Percentiles rank a stretch among this genome's conserved stretches.
Conservation (phyloP, 1,140 invertebrate genomes). For the Choristoneura fumiferana region DNA sequence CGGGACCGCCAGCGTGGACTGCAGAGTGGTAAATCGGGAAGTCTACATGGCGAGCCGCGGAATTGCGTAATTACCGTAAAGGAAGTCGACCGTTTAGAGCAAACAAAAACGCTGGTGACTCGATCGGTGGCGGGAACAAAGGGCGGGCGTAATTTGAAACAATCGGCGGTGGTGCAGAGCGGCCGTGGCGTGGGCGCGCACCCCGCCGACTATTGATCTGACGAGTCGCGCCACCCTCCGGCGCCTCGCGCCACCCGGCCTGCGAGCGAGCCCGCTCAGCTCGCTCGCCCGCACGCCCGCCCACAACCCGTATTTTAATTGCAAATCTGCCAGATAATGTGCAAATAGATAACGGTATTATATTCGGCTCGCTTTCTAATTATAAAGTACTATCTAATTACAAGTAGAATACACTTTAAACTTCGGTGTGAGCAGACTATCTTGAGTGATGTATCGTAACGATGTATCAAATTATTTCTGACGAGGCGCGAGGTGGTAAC, state of each 20-base stretch:
- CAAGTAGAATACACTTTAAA: constrained; percentile 31
- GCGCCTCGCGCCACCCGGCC: constrained; percentile 35
- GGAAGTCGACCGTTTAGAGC: constrained; percentile 66
- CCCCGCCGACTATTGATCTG: constrained; percentile 75
- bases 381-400: constrained; percentile 65
- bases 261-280: constrained; percentile 24
- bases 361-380: constrained; percentile 69
- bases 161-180: constrained; percentile 65
- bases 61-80: constrained; percentile 73
- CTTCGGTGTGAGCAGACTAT: constrained; percentile 19
- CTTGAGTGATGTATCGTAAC: constrained; percentile 16
- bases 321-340: constrained; percentile 77
- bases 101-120: constrained; percentile 69
- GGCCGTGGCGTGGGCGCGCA: constrained; percentile 53
- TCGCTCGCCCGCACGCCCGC: constrained; percentile 25
- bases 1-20: not conserved
- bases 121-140: constrained; percentile 72
- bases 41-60: constrained; percentile 49
- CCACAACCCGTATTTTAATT: constrained; percentile 75
- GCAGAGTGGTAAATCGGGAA: constrained; percentile 42
- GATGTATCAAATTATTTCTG: constrained; percentile 18
- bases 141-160: constrained; percentile 73
- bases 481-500: constrained; percentile 10
- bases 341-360: constrained; percentile 76
- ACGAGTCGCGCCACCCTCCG: constrained; percentile 50